Evolutionary conservation across 2,113 vertebrate species (phyloP).

Genomic region (Garra rufa): DNA sequence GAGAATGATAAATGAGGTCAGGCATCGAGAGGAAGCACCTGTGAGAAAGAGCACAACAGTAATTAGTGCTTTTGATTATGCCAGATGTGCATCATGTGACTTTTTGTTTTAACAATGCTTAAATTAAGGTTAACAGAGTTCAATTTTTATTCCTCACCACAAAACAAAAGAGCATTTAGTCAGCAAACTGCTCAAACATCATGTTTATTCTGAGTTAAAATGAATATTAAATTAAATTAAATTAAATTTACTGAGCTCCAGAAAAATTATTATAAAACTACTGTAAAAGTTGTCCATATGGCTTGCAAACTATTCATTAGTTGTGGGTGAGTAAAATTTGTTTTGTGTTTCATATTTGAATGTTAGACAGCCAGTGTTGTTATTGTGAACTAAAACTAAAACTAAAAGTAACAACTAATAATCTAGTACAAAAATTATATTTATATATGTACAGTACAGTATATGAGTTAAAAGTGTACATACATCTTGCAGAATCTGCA

Average conservation of each 20-base stretch:
- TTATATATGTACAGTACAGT: too few relatives aligned
- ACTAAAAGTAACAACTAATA: too few relatives aligned
- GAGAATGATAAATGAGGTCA: background rate
- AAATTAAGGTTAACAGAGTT: background rate
- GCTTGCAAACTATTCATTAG: background rate
- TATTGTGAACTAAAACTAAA: too few relatives aligned
- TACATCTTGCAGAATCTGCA: too few relatives aligned
- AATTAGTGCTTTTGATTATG: background rate
- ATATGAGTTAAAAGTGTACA: too few relatives aligned
- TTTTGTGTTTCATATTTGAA: background rate
- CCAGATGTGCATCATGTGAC: background rate
- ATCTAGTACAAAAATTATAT: too few relatives aligned
- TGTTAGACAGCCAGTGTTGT: too few relatives aligned
- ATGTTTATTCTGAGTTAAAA: too few relatives aligned
- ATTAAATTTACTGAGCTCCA: background rate
- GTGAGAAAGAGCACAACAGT: slow-evolving; percentile 4
- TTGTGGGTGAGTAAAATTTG: background rate
- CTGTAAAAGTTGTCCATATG: background rate
- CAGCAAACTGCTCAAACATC: background rate
- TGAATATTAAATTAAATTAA: too few relatives aligned
- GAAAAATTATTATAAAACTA: background rate
- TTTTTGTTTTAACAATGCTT: background rate
- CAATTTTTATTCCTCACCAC: background rate
- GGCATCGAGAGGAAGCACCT: slow-evolving; percentile 13
- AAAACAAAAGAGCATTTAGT: background rate